Evolutionary conservation across 2,113 vertebrate genomes (phyloP), one percentile per base, ranked within the genome.

Genomic region (Callorhinus ursinus): DNA sequence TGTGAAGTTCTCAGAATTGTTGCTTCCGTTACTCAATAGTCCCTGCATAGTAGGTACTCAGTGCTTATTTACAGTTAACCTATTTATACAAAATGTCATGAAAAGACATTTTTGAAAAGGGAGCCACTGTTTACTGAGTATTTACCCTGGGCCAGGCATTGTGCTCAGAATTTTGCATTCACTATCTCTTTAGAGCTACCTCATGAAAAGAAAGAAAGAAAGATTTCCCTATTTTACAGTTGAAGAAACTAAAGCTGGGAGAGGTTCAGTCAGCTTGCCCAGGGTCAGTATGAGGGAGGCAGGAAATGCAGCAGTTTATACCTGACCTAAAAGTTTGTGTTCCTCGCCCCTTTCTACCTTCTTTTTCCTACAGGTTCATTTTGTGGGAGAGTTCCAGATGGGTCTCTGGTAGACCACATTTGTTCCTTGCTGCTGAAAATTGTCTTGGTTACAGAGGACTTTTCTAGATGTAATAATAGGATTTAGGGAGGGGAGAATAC

Each of bases 341-440:
- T 74, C 18, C 46, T 67, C 46, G 49, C 22, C 55, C 39, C 28
- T 81, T 46, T 61, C 59, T 4, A 26, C 36, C 11, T 61, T 74
- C 33, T 74, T 87, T 79, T 89, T 49, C 69, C 72, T 31, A 77
- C 1, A 31, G 22, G 76, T 76, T 77, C 7, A 57, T 49, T 96
- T 95, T 91, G n/a, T 93, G 61, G 93, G 76, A 33, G 11, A 63
- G 49, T 55, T 59, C 79, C 89, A 86, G 18, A n/a, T 81, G 51
- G 31, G 59, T 82, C 53, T 53, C 51, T 94, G 28, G 90, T 86
- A 67, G 46, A 61, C 53, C 53, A 86, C 19, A 72, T 72, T 95
- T 97, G 31, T 89, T 76, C 51, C n/a, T 91, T 80, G 51, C 31
- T 77, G 77, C 82, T 97, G 79, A 88, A 93, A 90, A 88, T 51